Evolutionary conservation across 2,797 vertebrate species (phyloP).

Genomic region (Neosalanx taihuensis): DNA sequence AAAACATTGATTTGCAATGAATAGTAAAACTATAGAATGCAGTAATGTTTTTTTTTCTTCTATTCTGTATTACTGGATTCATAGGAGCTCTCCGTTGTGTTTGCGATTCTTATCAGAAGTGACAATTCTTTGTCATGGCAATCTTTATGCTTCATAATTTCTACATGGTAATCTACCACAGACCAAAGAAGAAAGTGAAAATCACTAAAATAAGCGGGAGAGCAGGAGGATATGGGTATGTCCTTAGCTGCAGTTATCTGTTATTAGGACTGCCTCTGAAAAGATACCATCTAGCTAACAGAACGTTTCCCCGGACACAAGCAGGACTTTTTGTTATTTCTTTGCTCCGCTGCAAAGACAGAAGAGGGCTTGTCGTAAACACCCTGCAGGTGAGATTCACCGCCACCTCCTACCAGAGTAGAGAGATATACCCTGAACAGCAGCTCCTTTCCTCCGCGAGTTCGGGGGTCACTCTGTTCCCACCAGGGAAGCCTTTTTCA

Average conservation of each 20-base stretch:
- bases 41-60: conserved; percentile 30
- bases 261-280: conserved; percentile 36
- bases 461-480: conserved; percentile 88
- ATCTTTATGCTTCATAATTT: conserved; percentile 66
- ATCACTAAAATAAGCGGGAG: conserved; percentile 42
- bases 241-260: conserved; percentile 14
- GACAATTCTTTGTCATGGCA: conserved; percentile 55
- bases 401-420: conserved; percentile 55
- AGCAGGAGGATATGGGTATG: conserved; percentile 41
- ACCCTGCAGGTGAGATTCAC: conserved; percentile 77
- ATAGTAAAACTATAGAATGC: not conserved
- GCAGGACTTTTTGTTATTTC: conserved; percentile 68
- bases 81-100: conserved; percentile 52
- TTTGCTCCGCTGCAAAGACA: conserved; percentile 63
- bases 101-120: conserved; percentile 65
- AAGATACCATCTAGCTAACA: conserved; percentile 65
- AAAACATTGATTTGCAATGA: not conserved
- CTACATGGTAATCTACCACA: conserved; percentile 60
- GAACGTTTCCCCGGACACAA: conserved; percentile 57
- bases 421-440: conserved; percentile 56
- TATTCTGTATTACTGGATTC: conserved; percentile 26
- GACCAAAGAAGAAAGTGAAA: conserved; percentile 25
- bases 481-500: conserved; percentile 82
- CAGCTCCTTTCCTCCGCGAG: conserved; percentile 66
- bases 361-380: conserved; percentile 71